Evolutionary conservation across 2,888 invertebrate species (phyloP).

Genomic region (Calameuta idolon): DNA sequence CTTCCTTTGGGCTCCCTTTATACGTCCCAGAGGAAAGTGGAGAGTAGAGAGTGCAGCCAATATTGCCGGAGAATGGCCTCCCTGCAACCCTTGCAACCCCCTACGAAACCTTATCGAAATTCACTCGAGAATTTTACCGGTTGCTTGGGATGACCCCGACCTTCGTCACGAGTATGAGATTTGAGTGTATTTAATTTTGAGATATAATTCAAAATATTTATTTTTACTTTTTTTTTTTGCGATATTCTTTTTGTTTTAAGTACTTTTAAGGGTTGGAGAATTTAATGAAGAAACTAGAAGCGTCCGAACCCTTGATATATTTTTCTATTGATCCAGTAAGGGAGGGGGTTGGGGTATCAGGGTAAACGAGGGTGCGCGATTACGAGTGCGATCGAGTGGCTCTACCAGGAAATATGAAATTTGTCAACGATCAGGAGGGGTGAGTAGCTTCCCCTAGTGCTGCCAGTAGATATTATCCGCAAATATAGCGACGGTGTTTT

Average conservation of each 20-base stretch:
- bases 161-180: background rate
- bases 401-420: slow-evolving; percentile 14
- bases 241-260: background rate
- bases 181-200: background rate
- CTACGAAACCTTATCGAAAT: background rate
- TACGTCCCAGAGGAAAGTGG: background rate
- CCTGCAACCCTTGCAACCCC: background rate
- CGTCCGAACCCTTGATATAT: background rate
- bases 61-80: slow-evolving; percentile 26
- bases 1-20: background rate
- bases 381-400: slow-evolving; percentile 6
- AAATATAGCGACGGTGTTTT: slow-evolving; percentile 44
- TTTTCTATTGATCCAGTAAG: background rate
- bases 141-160: background rate
- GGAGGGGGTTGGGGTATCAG: background rate
- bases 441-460: slow-evolving; percentile 33
- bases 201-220: background rate
- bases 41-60: slow-evolving; percentile 40
- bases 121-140: background rate
- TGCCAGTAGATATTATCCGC: slow-evolving; percentile 57
- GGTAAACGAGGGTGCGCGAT: slow-evolving; percentile 1
- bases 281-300: background rate
- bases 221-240: background rate
- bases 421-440: background rate
- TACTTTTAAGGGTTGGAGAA: background rate